Base-by-base conservation (phyloP, 2,113 vertebrate genomes). In the Aptenodytes forsteri region DNA sequence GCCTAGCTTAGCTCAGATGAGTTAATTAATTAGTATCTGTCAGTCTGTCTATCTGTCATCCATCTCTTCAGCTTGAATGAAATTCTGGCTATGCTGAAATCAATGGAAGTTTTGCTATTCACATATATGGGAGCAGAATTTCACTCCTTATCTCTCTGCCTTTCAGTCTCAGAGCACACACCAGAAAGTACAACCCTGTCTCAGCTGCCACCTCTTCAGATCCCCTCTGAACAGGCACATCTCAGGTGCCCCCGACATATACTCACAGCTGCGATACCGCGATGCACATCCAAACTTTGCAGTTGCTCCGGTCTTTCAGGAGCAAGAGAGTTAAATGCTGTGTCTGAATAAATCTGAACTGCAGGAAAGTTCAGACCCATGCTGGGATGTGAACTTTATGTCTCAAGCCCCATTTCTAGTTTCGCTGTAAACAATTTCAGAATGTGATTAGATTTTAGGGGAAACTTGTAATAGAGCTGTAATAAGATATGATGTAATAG, bases 401-500 rank as follows among this genome's bases (percentile, higher is more conserved):
- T 93, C 95, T 96, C 5, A 0, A 90, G 87, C 77, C 91, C 83
- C 83, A 78, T 94, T 97, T 72, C 89, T 95, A 84, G 62, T 61
- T 96, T 96, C 5, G 70, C 85, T 95, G 96, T 96, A 98, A 97
- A 97, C 96, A 95, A 92, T 96, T 90, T 96, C 97, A 97, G 90
- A 97, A 97, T 81, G 92, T 96, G 97, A 97, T 98, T 96, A 96
- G 92, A 90, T 97, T 98, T 97, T 97, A 95, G 84, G 89, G 86
- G 87, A 97, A 97, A 92, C 94, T 96, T 89, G 90, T 97, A 96
- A 97, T 95, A 94, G 93, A 95, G 90, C 91, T 90, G 93, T 96
- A 98, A 97, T 96, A 95, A 96, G 96, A 97, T 97, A 96, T 97
- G 97, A 97, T 97, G 97, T 97, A 97, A 97, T 97, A 94, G 91